Evolutionary conservation across 2,888 invertebrate genomes (phyloP), one percentile per base, ranked within the genome.

Genomic region (Norana najaformis): DNA sequence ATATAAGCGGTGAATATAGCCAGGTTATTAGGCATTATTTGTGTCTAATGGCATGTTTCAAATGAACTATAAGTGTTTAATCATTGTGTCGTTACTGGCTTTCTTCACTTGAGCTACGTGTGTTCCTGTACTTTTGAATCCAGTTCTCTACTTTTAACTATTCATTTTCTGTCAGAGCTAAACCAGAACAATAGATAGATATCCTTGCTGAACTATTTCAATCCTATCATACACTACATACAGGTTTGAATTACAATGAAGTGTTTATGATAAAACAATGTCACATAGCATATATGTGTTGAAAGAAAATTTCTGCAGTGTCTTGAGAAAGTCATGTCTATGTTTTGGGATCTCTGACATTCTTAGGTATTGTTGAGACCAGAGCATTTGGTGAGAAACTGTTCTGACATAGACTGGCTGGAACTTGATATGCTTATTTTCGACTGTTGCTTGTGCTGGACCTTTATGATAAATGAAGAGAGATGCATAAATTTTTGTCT

Each of bases 1-100:
- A 69, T 8, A 69, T 69, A 69, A 69, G 30, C n/a, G 30, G 69
- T 69, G n/a, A 69, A 69, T 11, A 69, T 69, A 69, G n/a, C 69
- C 69, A 69, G 69, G 69, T 69, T 69, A 69, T 69, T 69, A 69
- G 69, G 69, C 13, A 69, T 69, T 69, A 69, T 69, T 69, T n/a
- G 69, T 69, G 69, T 69, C 69, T 13, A 8, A n/a, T 69, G 69
- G 30, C 11, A 30, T 69, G 30, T 41, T 69, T 30, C 69, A 69
- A 11, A 69, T 69, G 69, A 69, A 69, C 11, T n/a, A n/a, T n/a
- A n/a, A n/a, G 69, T 69, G 69, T 69, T 69, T 69, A 69, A 23
- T 47, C 47, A 47, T 47, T 47, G 47, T 47, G 47, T 47, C 47
- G 23, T 69, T 30, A 69, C 53, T 30, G 23, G 23, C 30, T 13